Conservation (phyloP, 2,113 vertebrate genomes). For the Mirza zaza region DNA sequence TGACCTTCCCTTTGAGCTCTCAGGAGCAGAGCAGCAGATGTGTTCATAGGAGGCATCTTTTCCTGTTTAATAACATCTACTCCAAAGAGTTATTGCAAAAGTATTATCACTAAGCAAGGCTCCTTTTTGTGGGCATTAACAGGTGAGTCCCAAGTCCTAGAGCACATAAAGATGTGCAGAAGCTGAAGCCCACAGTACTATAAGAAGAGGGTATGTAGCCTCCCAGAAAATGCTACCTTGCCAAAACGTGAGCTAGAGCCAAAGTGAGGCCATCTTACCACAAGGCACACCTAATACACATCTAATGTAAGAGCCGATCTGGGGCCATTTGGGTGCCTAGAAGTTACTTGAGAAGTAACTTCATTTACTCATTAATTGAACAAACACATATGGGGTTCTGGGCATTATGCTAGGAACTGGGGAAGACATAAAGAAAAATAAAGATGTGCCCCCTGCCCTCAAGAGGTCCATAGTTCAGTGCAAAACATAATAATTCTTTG, state of each 20-base stretch:
- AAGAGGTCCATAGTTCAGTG: not conserved
- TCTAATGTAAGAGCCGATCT: not conserved
- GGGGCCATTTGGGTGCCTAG: not conserved
- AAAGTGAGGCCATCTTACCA: not conserved
- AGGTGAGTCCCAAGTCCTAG: not conserved
- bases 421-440: not conserved
- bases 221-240: not conserved
- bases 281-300: not conserved
- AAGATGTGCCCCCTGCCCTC: not conserved
- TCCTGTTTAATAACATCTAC: not conserved
- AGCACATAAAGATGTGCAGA: not conserved
- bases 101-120: not conserved
- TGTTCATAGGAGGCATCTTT: not conserved
- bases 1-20: not conserved
- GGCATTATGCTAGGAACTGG: not conserved
- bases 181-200: not conserved
- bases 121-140: not conserved
- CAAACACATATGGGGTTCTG: not conserved
- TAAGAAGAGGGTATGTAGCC: not conserved
- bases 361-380: not conserved
- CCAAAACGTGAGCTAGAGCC: not conserved
- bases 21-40: not conserved
- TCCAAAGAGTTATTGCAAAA: not conserved
- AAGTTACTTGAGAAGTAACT: slow-evolving; percentile 5
- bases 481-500: not conserved